Conservation (phyloP, 2,888 invertebrate genomes). For the Branchellion lobata region DNA sequence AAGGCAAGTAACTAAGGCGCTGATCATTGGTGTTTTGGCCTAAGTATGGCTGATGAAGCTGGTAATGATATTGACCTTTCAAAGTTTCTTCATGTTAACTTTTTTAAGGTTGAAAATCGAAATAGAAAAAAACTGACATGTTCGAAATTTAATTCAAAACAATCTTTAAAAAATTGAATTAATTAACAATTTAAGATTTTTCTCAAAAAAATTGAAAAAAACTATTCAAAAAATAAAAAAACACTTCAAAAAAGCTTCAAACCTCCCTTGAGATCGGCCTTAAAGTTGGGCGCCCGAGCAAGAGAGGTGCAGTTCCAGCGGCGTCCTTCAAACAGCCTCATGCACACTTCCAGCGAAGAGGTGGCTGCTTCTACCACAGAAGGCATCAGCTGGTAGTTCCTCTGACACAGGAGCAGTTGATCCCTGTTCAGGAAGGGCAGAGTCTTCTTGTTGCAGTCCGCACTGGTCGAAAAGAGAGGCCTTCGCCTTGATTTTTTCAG, state of each 20-base stretch:
- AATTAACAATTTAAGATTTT: too few species aligned
- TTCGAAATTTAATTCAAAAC: background rate
- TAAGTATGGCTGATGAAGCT: too few species aligned
- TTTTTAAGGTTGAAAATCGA: too few species aligned
- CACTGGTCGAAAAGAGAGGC: constrained; percentile 45
- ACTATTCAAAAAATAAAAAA: too few species aligned
- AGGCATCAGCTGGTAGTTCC: constrained; percentile 67
- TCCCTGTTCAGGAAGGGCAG: constrained; percentile 54
- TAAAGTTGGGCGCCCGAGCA: constrained; percentile 71
- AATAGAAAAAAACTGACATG: too few species aligned
- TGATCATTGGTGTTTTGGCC: too few species aligned
- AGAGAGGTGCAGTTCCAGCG: constrained; percentile 83
- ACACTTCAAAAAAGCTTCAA: too few species aligned
- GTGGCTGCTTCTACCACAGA: constrained; percentile 75
- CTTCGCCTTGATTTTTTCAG: background rate
- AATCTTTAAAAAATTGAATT: background rate
- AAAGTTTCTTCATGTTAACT: too few species aligned
- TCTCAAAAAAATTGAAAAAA: too few species aligned
- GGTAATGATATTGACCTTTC: too few species aligned
- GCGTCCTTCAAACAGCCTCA: constrained; percentile 71
- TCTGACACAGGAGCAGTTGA: constrained; percentile 57
- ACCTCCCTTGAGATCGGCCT: constrained; percentile 78
- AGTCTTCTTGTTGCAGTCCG: constrained; percentile 41
- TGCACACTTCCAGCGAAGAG: constrained; percentile 69
- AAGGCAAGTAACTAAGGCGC: too few species aligned